Conservation (phyloP, 2,113 vertebrate species). For the Rhineura floridana region DNA sequence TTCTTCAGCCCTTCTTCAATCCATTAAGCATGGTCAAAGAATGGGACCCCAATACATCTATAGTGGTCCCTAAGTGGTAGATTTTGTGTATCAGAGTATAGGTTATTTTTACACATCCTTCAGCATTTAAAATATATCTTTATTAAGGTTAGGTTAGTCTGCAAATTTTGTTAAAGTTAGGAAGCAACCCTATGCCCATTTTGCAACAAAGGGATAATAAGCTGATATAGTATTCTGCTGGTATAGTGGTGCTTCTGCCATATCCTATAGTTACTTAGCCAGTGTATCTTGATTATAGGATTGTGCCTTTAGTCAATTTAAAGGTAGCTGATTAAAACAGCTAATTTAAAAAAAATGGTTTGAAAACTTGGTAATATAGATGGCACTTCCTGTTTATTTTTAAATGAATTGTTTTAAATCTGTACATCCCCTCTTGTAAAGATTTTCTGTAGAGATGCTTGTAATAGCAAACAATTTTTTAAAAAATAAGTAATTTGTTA, state of each 20-base stretch:
- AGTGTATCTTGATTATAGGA: neutral
- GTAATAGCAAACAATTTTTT: slow-evolving; percentile 48
- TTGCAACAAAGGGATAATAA: too few species aligned
- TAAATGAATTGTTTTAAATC: slow-evolving; percentile 32
- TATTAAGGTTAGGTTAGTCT: neutral
- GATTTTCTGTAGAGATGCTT: slow-evolving; percentile 46
- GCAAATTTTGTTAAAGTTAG: neutral
- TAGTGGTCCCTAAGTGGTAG: neutral
- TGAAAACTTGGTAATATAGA: neutral
- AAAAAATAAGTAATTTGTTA: slow-evolving; percentile 35
- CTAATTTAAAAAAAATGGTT: neutral
- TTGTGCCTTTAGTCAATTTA: neutral
- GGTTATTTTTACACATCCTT: neutral
- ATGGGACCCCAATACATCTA: neutral
- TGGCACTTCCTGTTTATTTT: neutral
- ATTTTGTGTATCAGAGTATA: neutral
- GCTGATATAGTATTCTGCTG: neutral
- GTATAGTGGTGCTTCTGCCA: neutral
- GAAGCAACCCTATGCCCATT: neutral
- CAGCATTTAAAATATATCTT: neutral
- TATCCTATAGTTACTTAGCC: neutral
- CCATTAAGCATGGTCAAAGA: neutral
- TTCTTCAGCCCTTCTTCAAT: neutral
- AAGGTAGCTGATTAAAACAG: neutral
- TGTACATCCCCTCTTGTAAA: slow-evolving; percentile 47